These are phyloP conservation scores for Aethes cnicana DNA, from an alignment of 2,888 invertebrate species.

Conservation along the genomic window DNA sequence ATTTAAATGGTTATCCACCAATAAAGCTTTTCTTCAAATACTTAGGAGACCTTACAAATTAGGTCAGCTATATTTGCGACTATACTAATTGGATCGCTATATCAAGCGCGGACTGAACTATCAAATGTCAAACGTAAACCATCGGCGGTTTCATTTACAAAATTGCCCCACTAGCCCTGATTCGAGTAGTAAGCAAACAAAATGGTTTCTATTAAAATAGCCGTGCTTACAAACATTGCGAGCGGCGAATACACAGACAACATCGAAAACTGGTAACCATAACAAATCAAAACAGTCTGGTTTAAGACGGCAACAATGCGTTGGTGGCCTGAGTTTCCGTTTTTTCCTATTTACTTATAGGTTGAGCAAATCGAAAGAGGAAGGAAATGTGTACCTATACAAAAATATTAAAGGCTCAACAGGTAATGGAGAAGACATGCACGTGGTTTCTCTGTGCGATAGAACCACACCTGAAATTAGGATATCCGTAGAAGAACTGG, in stretches of 20 bases:
- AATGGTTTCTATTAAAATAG: conserved; percentile 28
- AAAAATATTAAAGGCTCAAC: too few relatives aligned
- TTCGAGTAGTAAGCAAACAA: conserved; percentile 25
- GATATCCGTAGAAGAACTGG: too few relatives aligned
- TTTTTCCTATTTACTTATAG: not conserved
- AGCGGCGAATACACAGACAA: conserved; percentile 26
- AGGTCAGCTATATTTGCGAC: too few relatives aligned
- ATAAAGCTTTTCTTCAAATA: too few relatives aligned
- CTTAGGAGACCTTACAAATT: too few relatives aligned
- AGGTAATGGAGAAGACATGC: too few relatives aligned
- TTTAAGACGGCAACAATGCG: conserved; percentile 9
- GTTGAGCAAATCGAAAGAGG: too few relatives aligned
- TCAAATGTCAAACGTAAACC: conserved; percentile 15
- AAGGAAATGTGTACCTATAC: too few relatives aligned
- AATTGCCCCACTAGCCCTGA: conserved; percentile 25
- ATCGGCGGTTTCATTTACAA: conserved; percentile 21
- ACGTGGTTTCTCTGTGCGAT: too few relatives aligned
- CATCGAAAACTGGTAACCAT: conserved; percentile 28
- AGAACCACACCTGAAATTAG: too few relatives aligned
- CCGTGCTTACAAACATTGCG: conserved; percentile 28
- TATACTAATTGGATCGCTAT: not conserved
- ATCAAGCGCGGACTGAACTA: not conserved
- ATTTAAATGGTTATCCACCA: too few relatives aligned
- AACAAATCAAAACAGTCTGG: conserved; percentile 27
- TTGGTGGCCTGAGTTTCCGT: conserved; percentile 16